These are phyloP conservation scores for Fregata magnificens DNA, from an alignment of 2,113 vertebrate species.

Conservation along the genomic window DNA sequence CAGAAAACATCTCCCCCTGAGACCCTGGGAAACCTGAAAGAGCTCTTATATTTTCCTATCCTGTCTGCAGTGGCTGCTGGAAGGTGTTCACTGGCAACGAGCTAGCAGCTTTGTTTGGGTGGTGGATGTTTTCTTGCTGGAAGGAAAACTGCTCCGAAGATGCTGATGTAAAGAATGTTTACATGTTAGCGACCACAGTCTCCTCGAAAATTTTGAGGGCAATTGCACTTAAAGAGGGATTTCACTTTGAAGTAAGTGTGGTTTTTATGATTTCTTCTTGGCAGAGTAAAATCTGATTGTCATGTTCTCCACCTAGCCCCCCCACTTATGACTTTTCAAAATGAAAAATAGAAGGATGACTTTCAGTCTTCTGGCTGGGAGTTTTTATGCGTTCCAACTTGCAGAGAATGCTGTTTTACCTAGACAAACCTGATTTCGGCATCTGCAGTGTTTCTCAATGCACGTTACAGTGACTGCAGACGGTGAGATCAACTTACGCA, in stretches of 20 bases:
- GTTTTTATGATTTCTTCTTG: not conserved
- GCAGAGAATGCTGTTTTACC: not conserved
- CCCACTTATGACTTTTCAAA: accelerated
- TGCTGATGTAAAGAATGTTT: constrained; percentile 73
- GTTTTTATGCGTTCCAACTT: not conserved
- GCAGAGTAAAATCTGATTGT: not conserved
- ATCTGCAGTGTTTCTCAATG: not conserved
- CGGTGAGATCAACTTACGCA: not conserved
- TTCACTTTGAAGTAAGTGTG: constrained; percentile 87
- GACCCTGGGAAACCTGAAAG: not conserved
- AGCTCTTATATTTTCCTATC: not conserved
- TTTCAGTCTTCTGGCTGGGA: not conserved
- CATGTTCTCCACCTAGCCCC: accelerated
- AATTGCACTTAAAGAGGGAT: constrained; percentile 86
- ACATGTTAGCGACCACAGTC: constrained; percentile 93
- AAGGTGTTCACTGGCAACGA: constrained; percentile 95
- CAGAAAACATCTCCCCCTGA: not conserved
- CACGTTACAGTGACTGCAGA: accelerated
- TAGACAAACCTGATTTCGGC: not conserved
- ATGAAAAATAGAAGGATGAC: not conserved
- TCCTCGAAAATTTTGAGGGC: constrained; percentile 92
- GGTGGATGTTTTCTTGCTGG: constrained; percentile 96
- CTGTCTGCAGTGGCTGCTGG: constrained; percentile 79
- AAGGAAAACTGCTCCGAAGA: constrained; percentile 69
- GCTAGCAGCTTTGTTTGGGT: constrained; percentile 89